Evolutionary conservation across 1,140 invertebrate species (phyloP).

Genomic region (Dendrolimus punctatus): DNA sequence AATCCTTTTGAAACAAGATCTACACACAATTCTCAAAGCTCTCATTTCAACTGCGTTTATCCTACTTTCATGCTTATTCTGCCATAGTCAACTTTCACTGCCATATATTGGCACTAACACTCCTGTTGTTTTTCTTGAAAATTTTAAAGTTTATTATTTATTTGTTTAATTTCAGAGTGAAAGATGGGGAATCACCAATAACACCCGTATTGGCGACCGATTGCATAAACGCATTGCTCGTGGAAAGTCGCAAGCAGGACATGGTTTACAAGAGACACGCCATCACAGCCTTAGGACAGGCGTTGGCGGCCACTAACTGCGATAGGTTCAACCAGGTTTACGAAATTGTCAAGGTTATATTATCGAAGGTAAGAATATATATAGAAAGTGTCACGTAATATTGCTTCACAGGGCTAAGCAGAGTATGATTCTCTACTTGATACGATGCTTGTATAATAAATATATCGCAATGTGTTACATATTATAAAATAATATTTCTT

Average conservation of each 20-base stretch:
- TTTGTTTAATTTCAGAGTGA: constrained; percentile 27
- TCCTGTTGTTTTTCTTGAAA: not conserved
- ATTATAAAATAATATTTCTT: too few species aligned
- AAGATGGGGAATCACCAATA: constrained; percentile 54
- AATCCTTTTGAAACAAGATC: too few species aligned
- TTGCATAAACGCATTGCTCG: constrained; percentile 80
- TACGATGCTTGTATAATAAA: too few species aligned
- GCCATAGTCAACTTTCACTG: not conserved
- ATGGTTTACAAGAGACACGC: constrained; percentile 83
- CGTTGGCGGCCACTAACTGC: constrained; percentile 80
- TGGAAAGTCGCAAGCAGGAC: constrained; percentile 87
- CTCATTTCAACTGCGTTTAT: not conserved
- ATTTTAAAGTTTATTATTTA: constrained; percentile 1
- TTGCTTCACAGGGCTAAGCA: too few species aligned
- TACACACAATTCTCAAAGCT: too few species aligned
- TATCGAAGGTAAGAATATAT: constrained; percentile 58
- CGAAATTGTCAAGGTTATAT: constrained; percentile 79
- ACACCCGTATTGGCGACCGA: constrained; percentile 48
- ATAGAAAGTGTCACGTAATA: too few species aligned
- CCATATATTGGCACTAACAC: too few species aligned
- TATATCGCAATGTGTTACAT: too few species aligned
- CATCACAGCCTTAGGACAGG: constrained; percentile 79
- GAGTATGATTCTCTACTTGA: too few species aligned
- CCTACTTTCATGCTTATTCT: not conserved
- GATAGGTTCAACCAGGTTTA: constrained; percentile 87